Percentiles rank a stretch among this genome's conserved stretches.
Conservation (phyloP, 2,113 vertebrate species). For the Heptranchias perlo region DNA sequence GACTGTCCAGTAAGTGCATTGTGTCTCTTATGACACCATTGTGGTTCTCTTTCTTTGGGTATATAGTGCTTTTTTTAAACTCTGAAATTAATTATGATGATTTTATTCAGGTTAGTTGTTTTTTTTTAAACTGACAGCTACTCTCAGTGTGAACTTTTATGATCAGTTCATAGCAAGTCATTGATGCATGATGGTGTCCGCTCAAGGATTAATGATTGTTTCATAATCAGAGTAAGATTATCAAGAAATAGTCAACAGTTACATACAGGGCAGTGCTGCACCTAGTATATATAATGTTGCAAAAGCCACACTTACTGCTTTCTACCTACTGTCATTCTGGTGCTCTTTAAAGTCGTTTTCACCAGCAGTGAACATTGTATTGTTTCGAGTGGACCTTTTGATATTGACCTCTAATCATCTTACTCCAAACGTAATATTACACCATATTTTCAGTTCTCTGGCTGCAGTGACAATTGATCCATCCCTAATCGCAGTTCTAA, state of each 20-base stretch:
- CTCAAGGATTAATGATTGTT: neutral
- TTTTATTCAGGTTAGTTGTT: neutral
- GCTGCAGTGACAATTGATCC: neutral
- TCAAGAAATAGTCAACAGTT: neutral
- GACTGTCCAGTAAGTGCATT: neutral
- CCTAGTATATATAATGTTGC: neutral
- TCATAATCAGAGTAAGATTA: neutral
- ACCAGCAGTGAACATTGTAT: neutral
- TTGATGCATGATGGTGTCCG: neutral
- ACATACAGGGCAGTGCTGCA: neutral
- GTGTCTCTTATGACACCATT: neutral
- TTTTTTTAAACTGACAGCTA: neutral
- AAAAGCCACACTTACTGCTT: neutral
- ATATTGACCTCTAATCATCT: neutral
- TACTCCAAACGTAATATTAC: neutral
- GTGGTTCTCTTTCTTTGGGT: too few relatives aligned
- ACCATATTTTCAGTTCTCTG: neutral
- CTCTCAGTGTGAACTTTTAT: neutral
- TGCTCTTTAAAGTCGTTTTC: neutral
- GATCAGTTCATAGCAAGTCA: neutral
- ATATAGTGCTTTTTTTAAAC: too few relatives aligned
- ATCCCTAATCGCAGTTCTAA: neutral
- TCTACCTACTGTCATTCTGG: neutral
- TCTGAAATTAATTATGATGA: neutral
- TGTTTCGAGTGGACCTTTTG: neutral